These are phyloP conservation scores for Mythimna pallens DNA, from an alignment of 2,888 invertebrate genomes.

Conservation along the genomic window DNA sequence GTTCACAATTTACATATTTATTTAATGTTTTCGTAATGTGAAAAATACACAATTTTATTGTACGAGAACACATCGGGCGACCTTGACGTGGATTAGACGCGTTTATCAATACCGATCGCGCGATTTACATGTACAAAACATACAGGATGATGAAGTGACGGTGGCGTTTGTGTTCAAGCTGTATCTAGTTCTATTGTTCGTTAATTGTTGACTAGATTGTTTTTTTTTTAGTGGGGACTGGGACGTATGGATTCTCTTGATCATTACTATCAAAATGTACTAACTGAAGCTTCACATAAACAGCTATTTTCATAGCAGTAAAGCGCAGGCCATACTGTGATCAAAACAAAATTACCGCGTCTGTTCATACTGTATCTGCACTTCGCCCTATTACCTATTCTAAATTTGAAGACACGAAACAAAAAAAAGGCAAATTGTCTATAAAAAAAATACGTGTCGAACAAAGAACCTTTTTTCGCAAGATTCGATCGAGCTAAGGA, in stretches of 20 bases:
- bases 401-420: no score
- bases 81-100: slow-evolving; percentile 39
- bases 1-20: not conserved
- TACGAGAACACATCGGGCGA: slow-evolving; percentile 15
- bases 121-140: slow-evolving; percentile 49
- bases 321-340: not conserved
- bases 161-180: slow-evolving; percentile 26
- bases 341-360: no score
- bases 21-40: slow-evolving; percentile 3
- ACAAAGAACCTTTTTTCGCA: no score
- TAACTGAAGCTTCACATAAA: not conserved
- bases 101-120: slow-evolving; percentile 51
- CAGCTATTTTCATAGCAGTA: not conserved
- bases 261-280: not conserved
- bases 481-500: not conserved
- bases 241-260: not conserved
- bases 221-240: not conserved
- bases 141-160: slow-evolving; percentile 26
- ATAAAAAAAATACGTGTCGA: not conserved
- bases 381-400: no score
- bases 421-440: not conserved
- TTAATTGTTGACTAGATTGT: not conserved
- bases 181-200: slow-evolving; percentile 13
- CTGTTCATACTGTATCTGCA: no score
- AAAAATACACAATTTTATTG: slow-evolving; percentile 38